Evolutionary conservation across 53 echinoderm and acorn worm genomes (phyloP), one percentile per base, ranked within the genome.

Genomic region (Hippasteria phrygiana): DNA sequence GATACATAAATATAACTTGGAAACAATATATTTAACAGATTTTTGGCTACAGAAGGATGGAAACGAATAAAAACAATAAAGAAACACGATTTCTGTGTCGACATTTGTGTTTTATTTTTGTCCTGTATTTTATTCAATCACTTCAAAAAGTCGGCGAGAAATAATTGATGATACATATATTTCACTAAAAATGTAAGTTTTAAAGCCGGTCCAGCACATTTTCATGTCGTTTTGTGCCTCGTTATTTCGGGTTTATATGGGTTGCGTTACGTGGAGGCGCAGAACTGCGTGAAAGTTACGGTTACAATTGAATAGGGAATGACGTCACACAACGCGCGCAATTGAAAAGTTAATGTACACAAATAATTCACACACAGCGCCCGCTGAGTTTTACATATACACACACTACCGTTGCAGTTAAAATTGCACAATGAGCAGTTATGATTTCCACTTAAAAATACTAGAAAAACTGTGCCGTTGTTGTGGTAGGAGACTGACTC

Each of bases 401-500:
- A 5, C 10, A 24, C 64, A 63, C 28, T 24, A 27, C 32, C 10
- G 27, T 63, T 63, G 4, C 12, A 24, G 27, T 20, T 11, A n/a
- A 10, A 17, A 63, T 0, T 27, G 2, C 64, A 20, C 8, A 11
- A 63, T 63, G 64, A 63, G 64, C 10, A 63, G 24, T 4, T 63
- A 63, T 63, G 64, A 63, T 10, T 63, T 63, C 64, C 64, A 63
- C 12, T 31, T 63, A 31, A 26, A 17, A 63, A 31, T 63, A 3
- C 32, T 63, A 17, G 11, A 28, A 11, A 63, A 63, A 63, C 27
- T 31, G 32, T 63, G 64, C 24, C 64, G 31, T 31, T 74, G 74
- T 42, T 74, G 74, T 74, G 74, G 74, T 43, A 74, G 2, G 43
- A 43, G 43, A 6, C 43, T 62, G 9, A 82, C 82, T 63, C 43